Percentiles rank a stretch among this genome's conserved stretches.
Conservation (phyloP, 2,113 vertebrate species). For the Pelodiscus sinensis region DNA sequence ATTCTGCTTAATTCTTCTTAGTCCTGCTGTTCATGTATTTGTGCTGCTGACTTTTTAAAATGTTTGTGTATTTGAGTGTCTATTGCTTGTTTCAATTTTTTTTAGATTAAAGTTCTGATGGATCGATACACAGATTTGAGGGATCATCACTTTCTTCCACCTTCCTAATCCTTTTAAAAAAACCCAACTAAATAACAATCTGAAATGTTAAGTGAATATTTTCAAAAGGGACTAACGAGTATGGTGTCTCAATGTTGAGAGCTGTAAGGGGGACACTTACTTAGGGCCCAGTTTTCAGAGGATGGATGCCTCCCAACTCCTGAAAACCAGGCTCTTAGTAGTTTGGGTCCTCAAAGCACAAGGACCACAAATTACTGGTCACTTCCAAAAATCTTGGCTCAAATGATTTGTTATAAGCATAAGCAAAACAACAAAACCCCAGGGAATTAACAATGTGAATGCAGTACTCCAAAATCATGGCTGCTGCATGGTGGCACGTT, state of each 20-base stretch:
- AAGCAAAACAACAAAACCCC: not conserved
- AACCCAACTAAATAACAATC: not conserved
- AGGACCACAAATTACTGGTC: not conserved
- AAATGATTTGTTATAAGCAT: not conserved
- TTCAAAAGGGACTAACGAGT: not conserved
- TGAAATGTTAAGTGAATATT: not conserved
- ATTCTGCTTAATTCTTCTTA: not conserved
- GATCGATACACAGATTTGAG: not conserved
- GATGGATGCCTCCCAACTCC: not conserved
- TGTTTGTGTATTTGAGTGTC: not conserved
- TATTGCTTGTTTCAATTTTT: not conserved
- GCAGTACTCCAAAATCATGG: not conserved
- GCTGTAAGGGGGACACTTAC: not conserved
- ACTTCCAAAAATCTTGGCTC: not conserved
- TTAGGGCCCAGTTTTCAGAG: not conserved
- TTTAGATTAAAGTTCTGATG: not conserved
- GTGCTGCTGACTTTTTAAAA: constrained; percentile 1
- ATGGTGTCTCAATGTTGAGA: not conserved
- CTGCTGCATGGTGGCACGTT: not conserved
- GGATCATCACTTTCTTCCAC: not conserved
- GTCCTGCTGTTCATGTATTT: not conserved
- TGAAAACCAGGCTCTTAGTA: constrained; percentile 12
- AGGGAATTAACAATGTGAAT: not conserved
- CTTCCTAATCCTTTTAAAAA: not conserved
- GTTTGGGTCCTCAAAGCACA: not conserved